A percentile compares a stretch with the other conserved stretches of the same genome.
Conservation (phyloP, 2,797 vertebrate genomes). For the Bradypus variegatus region DNA sequence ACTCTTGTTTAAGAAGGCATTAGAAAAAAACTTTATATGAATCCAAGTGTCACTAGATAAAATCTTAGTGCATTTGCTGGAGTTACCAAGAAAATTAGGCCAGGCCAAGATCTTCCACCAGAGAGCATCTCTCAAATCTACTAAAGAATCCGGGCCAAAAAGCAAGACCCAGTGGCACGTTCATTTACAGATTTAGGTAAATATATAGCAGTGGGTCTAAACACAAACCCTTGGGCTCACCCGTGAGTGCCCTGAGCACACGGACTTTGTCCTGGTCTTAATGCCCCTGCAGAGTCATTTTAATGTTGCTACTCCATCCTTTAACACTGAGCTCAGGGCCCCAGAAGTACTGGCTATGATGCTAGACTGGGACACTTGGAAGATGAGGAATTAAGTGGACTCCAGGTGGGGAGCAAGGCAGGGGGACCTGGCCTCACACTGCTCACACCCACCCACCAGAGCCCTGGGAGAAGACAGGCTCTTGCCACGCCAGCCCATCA, state of each 20-base stretch:
- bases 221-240: neutral
- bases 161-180: neutral
- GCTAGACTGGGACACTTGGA: neutral
- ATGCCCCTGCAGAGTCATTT: neutral
- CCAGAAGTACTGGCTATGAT: constrained; percentile 15
- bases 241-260: neutral
- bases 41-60: neutral
- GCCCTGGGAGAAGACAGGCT: neutral
- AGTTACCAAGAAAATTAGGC: neutral
- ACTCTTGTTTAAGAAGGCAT: neutral
- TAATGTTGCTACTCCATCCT: neutral
- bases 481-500: rapidly evolving
- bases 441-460: neutral
- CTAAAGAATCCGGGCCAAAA: neutral
- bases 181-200: neutral
- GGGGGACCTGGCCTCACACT: rapidly evolving
- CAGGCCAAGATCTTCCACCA: neutral
- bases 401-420: neutral
- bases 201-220: neutral
- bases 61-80: neutral
- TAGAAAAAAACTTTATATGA: neutral
- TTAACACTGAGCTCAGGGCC: constrained; percentile 22
- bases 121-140: neutral
- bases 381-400: neutral
- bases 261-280: neutral